Evolutionary conservation across 2,113 vertebrate genomes (phyloP), one percentile per base, ranked within the genome.

Genomic region (Peromyscus leucopus): DNA sequence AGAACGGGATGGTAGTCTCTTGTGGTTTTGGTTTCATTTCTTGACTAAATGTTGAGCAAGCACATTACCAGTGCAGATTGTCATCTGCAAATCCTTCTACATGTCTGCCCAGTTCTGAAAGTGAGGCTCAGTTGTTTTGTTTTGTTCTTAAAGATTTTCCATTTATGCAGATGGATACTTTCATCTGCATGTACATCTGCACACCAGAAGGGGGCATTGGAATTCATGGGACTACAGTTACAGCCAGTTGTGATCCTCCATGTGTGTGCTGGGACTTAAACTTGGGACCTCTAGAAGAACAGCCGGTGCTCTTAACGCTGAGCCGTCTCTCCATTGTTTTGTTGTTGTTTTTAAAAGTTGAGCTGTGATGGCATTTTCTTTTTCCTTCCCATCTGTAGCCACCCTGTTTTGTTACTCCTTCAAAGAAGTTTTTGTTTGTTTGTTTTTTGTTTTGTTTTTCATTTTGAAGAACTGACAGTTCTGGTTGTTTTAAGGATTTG

Each of bases 1-100:
- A 48, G 16, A 59, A 26, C 36, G 9, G 36, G 51, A 26, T 1
- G 21, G 4, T 0, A 0, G 4, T n/a, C 15, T 39, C 0, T 0
- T 3, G 5, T 0, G 46, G 33, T n/a, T 59, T 26, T 24, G 3
- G 65, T 33, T 69, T 33, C 67, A 33, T 33, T 69, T 69, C 46
- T 7, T 0, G 7, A 22, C 26, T 0, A 39, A 59, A 65, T 24
- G 0, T 21, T 0, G 26, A 16, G 2, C 63, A 12, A 63, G 39
- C 39, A 24, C 74, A 48, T 42, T 71, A 15, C 21, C 0, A 36
- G 63, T 46, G 71, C 48, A 26, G 0, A 10, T 48, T 19, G 3
- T 42, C 83, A 17, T 17, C 87, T 19, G 24, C 28, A 2, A 9
- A 0, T 5, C 83, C 33, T 33, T 85, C 33, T 59, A 3, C 19